Evolutionary conservation across 2,888 invertebrate species (phyloP).

Genomic region (Oconnorella tubifera): DNA sequence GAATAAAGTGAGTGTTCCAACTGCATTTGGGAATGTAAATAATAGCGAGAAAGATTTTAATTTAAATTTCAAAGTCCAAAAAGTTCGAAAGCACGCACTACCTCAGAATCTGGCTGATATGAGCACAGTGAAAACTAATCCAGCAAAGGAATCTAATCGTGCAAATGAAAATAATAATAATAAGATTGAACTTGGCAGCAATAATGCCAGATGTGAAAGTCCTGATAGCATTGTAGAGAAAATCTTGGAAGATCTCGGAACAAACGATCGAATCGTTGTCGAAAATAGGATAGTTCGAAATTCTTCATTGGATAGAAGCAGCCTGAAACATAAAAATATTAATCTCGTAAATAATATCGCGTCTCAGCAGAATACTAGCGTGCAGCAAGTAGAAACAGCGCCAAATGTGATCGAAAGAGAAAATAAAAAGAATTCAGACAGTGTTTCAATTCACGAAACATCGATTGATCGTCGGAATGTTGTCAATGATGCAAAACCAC

Average conservation of each 20-base stretch:
- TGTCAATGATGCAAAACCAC: too few species aligned
- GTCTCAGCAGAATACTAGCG: too few species aligned
- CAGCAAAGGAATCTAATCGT: background rate
- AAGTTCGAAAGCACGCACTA: background rate
- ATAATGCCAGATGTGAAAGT: constrained; percentile 8
- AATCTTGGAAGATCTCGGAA: constrained; percentile 6
- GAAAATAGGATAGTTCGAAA: background rate
- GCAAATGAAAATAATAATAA: background rate
- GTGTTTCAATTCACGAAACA: too few species aligned
- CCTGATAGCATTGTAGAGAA: constrained; percentile 12
- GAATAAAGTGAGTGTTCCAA: background rate
- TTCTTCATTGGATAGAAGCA: background rate
- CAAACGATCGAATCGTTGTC: background rate
- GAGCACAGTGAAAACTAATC: background rate
- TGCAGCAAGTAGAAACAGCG: too few species aligned
- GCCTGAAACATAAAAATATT: too few species aligned
- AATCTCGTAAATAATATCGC: too few species aligned
- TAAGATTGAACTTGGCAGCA: background rate
- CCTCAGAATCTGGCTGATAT: background rate
- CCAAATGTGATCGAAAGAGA: too few species aligned
- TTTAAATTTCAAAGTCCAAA: constrained; percentile 1
- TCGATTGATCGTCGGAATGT: too few species aligned
- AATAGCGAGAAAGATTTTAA: background rate
- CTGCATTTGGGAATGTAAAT: too few species aligned
- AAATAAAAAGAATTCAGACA: too few species aligned